Conservation (phyloP, 2,797 vertebrate genomes). For the Acrocephalus scirpaceus region DNA sequence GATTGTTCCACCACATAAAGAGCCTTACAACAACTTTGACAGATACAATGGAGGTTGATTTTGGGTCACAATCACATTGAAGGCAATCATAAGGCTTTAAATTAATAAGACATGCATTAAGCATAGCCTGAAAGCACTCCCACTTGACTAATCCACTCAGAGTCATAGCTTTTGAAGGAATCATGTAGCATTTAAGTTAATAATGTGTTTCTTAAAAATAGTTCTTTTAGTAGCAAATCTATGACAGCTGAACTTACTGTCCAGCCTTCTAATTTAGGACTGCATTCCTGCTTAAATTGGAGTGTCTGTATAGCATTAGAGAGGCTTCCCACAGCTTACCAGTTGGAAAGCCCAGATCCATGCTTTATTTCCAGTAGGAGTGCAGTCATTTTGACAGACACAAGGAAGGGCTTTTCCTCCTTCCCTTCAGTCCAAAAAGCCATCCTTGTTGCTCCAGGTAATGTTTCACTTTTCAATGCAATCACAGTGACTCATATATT, state of each 20-base stretch:
- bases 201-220: not conserved
- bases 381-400: not conserved
- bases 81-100: conserved; percentile 19
- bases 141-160: conserved; percentile 28
- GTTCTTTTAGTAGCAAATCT: not conserved
- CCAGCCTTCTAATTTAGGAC: not conserved
- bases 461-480: not conserved
- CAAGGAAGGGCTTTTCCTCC: not conserved
- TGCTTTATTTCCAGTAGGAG: not conserved
- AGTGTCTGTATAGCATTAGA: not conserved
- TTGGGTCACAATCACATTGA: conserved; percentile 22
- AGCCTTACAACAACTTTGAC: not conserved
- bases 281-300: not conserved
- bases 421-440: not conserved
- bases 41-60: not conserved
- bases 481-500: not conserved
- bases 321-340: not conserved
- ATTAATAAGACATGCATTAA: conserved; percentile 35
- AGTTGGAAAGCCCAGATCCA: not conserved
- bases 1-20: not conserved
- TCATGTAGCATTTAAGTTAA: not conserved
- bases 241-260: conserved; percentile 11
- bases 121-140: not conserved
- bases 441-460: not conserved
- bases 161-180: conserved; percentile 13